phyloP scores from a whole-genome alignment of 2,113 vertebrate genomes.

The Platichthys flesus region DNA sequence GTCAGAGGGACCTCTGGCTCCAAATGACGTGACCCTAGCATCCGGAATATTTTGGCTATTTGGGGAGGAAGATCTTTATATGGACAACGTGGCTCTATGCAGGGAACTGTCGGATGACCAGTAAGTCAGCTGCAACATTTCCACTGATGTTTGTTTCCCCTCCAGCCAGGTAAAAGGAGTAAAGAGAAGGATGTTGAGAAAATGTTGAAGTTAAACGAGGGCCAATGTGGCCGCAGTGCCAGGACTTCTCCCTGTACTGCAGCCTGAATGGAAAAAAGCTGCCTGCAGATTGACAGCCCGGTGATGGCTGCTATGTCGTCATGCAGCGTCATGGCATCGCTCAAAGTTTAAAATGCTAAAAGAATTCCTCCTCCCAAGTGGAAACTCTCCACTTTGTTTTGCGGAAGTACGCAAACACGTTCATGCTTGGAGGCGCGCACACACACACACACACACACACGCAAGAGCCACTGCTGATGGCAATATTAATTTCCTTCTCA shows the following conservation, averaged over 20 bases:
- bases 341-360: conserved; percentile 26
- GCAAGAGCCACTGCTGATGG: conserved; percentile 71
- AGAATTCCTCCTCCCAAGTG: conserved; percentile 40
- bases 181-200: neutral
- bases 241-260: conserved; percentile 42
- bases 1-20: too few relatives aligned
- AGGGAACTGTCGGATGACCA: conserved; percentile 55
- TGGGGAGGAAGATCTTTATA: too few relatives aligned
- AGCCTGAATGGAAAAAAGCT: conserved; percentile 60
- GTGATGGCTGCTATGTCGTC: conserved; percentile 48
- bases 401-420: conserved; percentile 54
- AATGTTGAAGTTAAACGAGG: conserved; percentile 22
- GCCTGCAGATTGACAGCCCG: conserved; percentile 27
- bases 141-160: conserved; percentile 51
- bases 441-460: conserved; percentile 49
- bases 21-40: too few relatives aligned
- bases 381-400: conserved; percentile 53
- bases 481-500: conserved; percentile 89
- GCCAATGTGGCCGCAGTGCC: conserved; percentile 47
- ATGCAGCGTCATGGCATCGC: conserved; percentile 37
- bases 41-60: too few relatives aligned
- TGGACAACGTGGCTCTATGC: conserved; percentile 2
- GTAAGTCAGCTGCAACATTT: conserved; percentile 57
- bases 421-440: conserved; percentile 22
- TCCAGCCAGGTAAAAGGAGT: conserved; percentile 54